Evolutionary conservation across 2,888 invertebrate species (phyloP).

Genomic region (Sinelater perroti): DNA sequence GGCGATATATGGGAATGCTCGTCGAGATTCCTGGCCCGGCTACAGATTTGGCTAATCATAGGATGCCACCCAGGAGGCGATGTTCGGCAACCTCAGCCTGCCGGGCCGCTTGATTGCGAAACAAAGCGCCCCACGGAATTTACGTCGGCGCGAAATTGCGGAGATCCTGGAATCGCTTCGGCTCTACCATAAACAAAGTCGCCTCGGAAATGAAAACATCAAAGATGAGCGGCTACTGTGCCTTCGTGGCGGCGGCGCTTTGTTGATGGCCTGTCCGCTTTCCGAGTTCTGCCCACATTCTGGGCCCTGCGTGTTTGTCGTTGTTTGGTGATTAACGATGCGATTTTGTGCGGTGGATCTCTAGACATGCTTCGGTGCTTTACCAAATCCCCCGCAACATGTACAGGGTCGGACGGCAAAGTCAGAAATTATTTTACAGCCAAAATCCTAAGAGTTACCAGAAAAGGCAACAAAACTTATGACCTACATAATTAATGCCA

Average conservation of each 20-base stretch:
- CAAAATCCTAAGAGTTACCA: too few relatives aligned
- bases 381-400: too few relatives aligned
- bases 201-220: slow-evolving; percentile 31
- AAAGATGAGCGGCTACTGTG: slow-evolving; percentile 30
- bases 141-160: slow-evolving; percentile 27
- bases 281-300: slow-evolving; percentile 27
- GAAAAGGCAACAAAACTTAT: too few relatives aligned
- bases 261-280: slow-evolving; percentile 25
- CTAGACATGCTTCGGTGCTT: too few relatives aligned
- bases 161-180: slow-evolving; percentile 25
- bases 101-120: slow-evolving; percentile 11
- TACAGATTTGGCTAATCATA: slow-evolving; percentile 1
- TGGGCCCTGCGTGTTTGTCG: slow-evolving; percentile 25
- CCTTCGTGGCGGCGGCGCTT: slow-evolving; percentile 31
- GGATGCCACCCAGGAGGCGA: slow-evolving; percentile 17
- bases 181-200: slow-evolving; percentile 30
- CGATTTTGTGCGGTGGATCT: too few relatives aligned
- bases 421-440: too few relatives aligned
- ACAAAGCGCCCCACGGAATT: slow-evolving; percentile 8
- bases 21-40: slow-evolving; percentile 6
- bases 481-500: too few relatives aligned
- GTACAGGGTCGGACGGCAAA: too few relatives aligned
- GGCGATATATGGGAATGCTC: not conserved
- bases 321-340: slow-evolving; percentile 29
- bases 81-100: not conserved